Percentiles rank a stretch among this genome's conserved stretches.
Conservation (phyloP, 2,888 invertebrate genomes). For the Laothoe populi region DNA sequence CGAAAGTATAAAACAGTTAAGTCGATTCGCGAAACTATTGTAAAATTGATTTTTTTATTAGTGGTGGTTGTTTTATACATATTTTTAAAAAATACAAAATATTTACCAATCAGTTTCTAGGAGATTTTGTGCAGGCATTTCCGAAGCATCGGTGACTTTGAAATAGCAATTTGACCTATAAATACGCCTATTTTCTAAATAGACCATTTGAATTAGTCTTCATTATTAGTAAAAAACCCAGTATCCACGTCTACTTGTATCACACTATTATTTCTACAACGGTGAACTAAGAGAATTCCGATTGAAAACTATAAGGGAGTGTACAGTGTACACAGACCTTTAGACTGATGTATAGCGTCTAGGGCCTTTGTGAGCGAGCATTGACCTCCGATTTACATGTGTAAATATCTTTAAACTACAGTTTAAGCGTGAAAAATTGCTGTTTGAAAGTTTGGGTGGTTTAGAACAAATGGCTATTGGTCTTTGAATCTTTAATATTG, state of each 20-base stretch:
- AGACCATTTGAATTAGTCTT: no score
- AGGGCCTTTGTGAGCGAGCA: background rate
- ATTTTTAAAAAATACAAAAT: no score
- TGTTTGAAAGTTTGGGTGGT: background rate
- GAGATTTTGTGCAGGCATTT: no score
- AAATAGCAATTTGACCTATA: no score
- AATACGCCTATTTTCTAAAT: no score
- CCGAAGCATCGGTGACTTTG: no score
- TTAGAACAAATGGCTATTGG: background rate
- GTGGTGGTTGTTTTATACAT: no score
- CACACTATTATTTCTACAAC: background rate
- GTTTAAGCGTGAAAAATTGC: background rate
- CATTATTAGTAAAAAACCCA: background rate
- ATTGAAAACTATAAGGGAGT: conserved; percentile 7
- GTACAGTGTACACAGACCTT: conserved; percentile 8
- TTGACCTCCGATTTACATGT: conserved; percentile 18
- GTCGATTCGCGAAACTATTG: no score
- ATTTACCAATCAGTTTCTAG: no score
- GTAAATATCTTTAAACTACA: conserved; percentile 2
- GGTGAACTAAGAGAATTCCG: conserved; percentile 1
- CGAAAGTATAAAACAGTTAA: no score
- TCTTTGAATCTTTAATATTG: background rate
- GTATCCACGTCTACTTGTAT: background rate
- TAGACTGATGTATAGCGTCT: conserved; percentile 16
- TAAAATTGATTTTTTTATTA: no score